A percentile compares a stretch with the other conserved stretches of the same genome.
phyloP scores from a whole-genome alignment of 2,797 vertebrate species.

The Centropyge bicolor region DNA sequence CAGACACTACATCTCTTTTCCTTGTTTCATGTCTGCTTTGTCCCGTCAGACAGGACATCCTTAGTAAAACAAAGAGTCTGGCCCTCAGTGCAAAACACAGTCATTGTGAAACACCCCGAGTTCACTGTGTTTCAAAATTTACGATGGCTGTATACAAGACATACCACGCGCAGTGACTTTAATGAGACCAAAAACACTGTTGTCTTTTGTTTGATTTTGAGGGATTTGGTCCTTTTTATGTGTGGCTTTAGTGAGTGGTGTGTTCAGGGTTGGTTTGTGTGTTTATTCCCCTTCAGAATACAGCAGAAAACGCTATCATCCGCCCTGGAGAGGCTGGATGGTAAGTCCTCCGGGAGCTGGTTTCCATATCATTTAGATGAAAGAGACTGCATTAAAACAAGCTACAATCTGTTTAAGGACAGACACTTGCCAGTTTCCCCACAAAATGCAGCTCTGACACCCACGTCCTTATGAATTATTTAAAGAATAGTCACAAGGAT shows the following conservation, averaged over 20 bases:
- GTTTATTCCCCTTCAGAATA: conserved; percentile 50
- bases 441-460: conserved; percentile 31
- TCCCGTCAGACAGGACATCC: conserved; percentile 77
- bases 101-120: conserved; percentile 32
- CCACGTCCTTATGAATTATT: conserved; percentile 60
- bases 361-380: conserved; percentile 66
- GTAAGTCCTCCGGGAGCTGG: conserved; percentile 55
- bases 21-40: conserved; percentile 68
- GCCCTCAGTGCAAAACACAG: conserved; percentile 24
- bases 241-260: conserved; percentile 22
- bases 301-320: conserved; percentile 29
- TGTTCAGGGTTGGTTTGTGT: conserved; percentile 24
- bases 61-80: conserved; percentile 72
- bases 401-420: conserved; percentile 53
- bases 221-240: conserved; percentile 30
- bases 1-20: conserved; percentile 57
- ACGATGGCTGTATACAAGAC: conserved; percentile 5
- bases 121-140: conserved; percentile 36
- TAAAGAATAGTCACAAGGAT: conserved; percentile 46
- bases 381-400: conserved; percentile 63
- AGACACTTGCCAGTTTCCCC: conserved; percentile 35
- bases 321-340: conserved; percentile 42
- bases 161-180: conserved; percentile 11
- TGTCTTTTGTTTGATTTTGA: conserved; percentile 25
- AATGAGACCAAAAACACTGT: neutral